Conservation (phyloP, 2,888 invertebrate genomes). For the Sisyra nigra region DNA sequence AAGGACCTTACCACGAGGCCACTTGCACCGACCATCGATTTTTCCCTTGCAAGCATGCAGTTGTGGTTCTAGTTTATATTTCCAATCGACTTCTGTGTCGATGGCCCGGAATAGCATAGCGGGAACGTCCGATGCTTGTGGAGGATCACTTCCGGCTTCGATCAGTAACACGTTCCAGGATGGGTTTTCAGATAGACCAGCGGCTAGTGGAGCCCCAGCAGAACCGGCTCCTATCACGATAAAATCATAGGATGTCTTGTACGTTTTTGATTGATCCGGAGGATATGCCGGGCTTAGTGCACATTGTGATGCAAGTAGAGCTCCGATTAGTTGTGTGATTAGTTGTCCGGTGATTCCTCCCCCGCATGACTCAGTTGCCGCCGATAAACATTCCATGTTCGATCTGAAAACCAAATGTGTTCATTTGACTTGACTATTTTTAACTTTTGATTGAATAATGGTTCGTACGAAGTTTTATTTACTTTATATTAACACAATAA, state of each 20-base stretch:
- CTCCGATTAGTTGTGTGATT: conserved; percentile 6
- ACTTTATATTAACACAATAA: background rate
- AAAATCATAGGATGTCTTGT: conserved; percentile 26
- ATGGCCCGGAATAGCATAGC: conserved; percentile 21
- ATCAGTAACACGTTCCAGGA: conserved; percentile 19
- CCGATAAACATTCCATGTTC: conserved; percentile 5
- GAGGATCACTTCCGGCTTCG: conserved; percentile 24
- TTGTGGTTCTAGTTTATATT: conserved; percentile 31
- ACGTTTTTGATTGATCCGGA: background rate
- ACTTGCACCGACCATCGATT: conserved; percentile 26
- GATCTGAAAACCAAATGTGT: background rate
- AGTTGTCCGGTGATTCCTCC: conserved; percentile 2
- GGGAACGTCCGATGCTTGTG: conserved; percentile 22
- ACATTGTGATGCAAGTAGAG: conserved; percentile 6
- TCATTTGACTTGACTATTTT: background rate
- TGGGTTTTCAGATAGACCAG: conserved; percentile 17
- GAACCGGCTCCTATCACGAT: conserved; percentile 30
- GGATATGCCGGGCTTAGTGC: conserved; percentile 4
- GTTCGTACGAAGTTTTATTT: background rate
- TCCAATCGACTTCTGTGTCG: conserved; percentile 20
- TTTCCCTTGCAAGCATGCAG: conserved; percentile 23
- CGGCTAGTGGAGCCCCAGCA: conserved; percentile 24
- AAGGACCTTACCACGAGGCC: conserved; percentile 42
- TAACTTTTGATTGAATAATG: background rate
- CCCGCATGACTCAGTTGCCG: conserved; percentile 5